Percentiles rank a stretch among this genome's conserved stretches.
Evolutionary conservation across 2,113 vertebrate species (phyloP).

Genomic region (Poecile atricapillus): DNA sequence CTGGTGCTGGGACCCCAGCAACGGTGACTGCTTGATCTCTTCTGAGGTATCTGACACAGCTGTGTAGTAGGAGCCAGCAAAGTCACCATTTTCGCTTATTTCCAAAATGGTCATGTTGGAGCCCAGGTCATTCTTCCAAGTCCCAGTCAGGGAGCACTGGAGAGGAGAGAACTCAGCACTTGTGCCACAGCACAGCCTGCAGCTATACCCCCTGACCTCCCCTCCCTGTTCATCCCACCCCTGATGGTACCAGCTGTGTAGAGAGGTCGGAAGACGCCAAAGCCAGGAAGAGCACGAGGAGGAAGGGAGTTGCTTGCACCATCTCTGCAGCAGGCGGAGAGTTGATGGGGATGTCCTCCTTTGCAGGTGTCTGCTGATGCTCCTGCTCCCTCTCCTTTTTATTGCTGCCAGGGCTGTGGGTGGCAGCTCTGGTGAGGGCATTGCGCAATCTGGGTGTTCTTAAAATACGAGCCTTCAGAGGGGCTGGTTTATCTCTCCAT

Average conservation of each 20-base stretch:
- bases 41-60: rapidly evolving
- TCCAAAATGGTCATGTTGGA: slow-evolving; percentile 25
- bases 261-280: not conserved
- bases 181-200: too few relatives aligned
- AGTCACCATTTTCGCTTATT: rapidly evolving
- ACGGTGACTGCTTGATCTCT: rapidly evolving
- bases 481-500: too few relatives aligned
- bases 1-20: not conserved
- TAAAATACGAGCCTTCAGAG: too few relatives aligned
- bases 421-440: not conserved
- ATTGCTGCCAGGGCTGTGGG: not conserved
- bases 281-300: not conserved
- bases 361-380: not conserved
- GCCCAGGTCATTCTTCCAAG: not conserved
- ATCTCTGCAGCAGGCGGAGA: not conserved
- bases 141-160: not conserved
- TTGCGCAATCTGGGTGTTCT: not conserved
- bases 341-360: not conserved
- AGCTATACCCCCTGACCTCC: not conserved
- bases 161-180: not conserved
- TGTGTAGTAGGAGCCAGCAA: rapidly evolving
- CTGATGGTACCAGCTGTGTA: not conserved
- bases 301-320: not conserved
- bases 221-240: not conserved
- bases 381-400: not conserved